phyloP scores from a whole-genome alignment of 2,113 vertebrate species.

The Pedionomus torquatus region DNA sequence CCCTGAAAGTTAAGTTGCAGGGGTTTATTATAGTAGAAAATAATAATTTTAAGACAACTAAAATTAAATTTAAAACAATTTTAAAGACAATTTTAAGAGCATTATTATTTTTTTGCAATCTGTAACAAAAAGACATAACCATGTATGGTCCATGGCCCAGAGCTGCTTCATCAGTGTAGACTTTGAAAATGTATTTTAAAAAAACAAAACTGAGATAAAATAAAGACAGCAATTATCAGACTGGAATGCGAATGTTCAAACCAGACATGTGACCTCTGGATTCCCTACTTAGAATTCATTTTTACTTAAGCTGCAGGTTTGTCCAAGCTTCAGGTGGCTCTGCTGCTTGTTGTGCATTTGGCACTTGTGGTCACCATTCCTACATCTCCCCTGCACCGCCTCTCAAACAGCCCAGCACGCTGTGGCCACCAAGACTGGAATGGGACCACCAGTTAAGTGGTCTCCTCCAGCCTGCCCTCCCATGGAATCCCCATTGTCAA shows the following conservation, averaged over 20 bases:
- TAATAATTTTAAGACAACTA: neutral
- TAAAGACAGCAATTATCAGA: neutral
- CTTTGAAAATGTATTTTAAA: neutral
- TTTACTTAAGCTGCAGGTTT: no score
- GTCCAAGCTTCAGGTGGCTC: neutral
- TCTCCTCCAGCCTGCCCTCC: neutral
- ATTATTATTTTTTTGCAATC: neutral
- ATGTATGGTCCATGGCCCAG: fast-evolving
- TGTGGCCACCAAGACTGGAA: neutral
- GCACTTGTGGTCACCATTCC: no score
- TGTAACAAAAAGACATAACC: neutral
- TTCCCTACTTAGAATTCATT: neutral
- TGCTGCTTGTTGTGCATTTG: neutral
- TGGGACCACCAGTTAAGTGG: neutral
- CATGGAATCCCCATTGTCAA: no score
- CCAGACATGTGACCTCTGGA: neutral
- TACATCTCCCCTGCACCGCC: neutral
- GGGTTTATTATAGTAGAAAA: neutral
- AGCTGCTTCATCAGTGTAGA: neutral
- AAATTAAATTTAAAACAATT: no score
- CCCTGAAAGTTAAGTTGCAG: neutral
- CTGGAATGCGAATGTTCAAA: neutral
- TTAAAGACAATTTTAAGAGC: no score
- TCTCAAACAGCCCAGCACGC: neutral
- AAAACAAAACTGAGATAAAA: neutral